These are phyloP conservation scores for Clostera curtula DNA, from an alignment of 2,888 invertebrate genomes.

Conservation along the genomic window DNA sequence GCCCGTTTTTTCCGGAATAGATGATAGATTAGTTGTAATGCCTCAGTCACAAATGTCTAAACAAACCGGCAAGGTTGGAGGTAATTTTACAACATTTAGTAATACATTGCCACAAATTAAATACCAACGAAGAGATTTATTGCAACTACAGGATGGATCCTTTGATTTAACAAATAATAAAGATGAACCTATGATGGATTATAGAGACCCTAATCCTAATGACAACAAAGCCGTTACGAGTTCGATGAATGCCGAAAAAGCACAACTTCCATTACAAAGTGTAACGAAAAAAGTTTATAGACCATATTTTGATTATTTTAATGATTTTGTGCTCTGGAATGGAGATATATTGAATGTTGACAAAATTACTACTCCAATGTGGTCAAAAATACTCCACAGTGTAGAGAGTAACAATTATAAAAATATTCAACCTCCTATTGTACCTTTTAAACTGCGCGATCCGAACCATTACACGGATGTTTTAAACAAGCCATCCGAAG, in stretches of 20 bases:
- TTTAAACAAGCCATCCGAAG: no score
- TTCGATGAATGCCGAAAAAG: no score
- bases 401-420: conserved; percentile 13
- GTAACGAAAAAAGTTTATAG: conserved; percentile 1
- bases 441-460: conserved; percentile 18
- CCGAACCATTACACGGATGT: conserved; percentile 11
- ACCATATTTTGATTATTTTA: conserved; percentile 30
- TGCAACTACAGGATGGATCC: no score
- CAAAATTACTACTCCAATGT: conserved; percentile 15
- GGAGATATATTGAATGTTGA: conserved; percentile 33
- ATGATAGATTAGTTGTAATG: neutral
- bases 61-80: no score
- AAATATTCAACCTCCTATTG: conserved; percentile 19
- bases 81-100: no score
- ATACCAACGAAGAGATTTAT: no score
- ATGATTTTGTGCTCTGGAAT: conserved; percentile 39
- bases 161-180: no score
- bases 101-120: no score
- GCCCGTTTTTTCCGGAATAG: neutral
- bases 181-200: no score
- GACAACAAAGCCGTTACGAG: neutral
- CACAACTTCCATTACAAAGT: no score
- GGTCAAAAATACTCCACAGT: conserved; percentile 20
- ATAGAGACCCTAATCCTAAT: no score
- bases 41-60: neutral